Percentiles rank a stretch among this genome's conserved stretches.
phyloP scores from a whole-genome alignment of 2,797 vertebrate genomes.

The Brachymystax lenok region DNA sequence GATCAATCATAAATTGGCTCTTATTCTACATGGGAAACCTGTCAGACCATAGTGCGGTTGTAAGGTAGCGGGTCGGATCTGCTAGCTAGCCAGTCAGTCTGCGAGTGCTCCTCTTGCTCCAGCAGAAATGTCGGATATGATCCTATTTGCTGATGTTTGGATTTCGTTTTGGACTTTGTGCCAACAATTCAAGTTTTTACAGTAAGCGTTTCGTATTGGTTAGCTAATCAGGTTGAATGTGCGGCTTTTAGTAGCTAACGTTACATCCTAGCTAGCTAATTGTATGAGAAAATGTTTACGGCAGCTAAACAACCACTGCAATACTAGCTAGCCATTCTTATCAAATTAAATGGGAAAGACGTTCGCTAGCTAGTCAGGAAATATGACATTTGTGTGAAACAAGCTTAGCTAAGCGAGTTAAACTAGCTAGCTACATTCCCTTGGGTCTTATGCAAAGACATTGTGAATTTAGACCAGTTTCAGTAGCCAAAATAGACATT shows the following conservation, averaged over 20 bases:
- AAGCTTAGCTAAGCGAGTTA: neutral
- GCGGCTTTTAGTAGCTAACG: neutral
- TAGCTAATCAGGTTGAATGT: neutral
- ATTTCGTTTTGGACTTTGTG: conserved; percentile 33
- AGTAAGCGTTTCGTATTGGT: neutral
- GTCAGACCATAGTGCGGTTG: too few relatives aligned
- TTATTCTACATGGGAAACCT: too few relatives aligned
- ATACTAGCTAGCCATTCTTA: neutral
- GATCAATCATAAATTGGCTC: too few relatives aligned
- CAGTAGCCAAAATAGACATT: neutral
- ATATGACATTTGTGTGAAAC: neutral
- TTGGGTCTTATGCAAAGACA: neutral
- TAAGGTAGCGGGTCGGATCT: neutral
- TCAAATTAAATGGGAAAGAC: neutral
- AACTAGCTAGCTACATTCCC: neutral
- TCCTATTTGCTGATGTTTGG: conserved; percentile 27
- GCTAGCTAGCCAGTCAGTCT: conserved; percentile 52
- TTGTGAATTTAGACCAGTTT: neutral
- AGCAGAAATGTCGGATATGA: conserved; percentile 46
- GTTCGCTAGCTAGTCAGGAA: neutral
- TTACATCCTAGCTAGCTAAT: neutral
- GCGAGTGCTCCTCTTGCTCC: neutral
- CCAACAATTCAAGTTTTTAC: neutral
- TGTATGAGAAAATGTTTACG: neutral
- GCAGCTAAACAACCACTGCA: neutral